Percentiles rank a stretch among this genome's conserved stretches.
Evolutionary conservation across 2,797 vertebrate species (phyloP).

Genomic region (Bucorvus abyssinicus): DNA sequence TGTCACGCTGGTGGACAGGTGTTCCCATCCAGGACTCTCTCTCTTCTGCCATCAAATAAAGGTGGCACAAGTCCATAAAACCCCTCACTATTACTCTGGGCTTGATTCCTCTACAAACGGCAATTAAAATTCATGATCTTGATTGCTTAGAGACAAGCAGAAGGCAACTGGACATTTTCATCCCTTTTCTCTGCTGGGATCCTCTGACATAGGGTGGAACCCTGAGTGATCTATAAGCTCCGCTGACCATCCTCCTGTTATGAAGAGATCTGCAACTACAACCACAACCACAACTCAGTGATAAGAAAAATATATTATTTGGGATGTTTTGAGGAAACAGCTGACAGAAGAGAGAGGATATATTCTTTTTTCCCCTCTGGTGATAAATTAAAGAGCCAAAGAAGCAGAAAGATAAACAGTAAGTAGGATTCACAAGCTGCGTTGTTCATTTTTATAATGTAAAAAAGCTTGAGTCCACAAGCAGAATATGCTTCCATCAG

Average conservation of each 20-base stretch:
- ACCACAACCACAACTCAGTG: background rate
- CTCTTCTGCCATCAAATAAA: background rate
- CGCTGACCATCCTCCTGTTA: background rate
- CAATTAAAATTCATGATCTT: background rate
- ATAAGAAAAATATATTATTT: background rate
- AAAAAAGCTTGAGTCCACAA: background rate
- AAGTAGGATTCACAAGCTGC: background rate
- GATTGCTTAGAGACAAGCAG: background rate
- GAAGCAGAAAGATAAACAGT: background rate
- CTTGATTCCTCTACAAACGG: background rate
- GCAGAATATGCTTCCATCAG: background rate
- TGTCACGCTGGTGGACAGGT: background rate
- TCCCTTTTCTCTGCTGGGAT: background rate
- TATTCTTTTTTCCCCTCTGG: rapidly evolving
- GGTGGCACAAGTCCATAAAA: rapidly evolving
- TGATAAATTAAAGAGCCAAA: background rate
- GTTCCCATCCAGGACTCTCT: background rate
- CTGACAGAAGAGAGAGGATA: background rate
- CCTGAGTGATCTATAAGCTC: background rate
- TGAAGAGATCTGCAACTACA: background rate
- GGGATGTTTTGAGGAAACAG: background rate
- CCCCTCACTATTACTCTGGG: background rate
- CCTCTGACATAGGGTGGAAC: background rate
- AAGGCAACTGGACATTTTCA: background rate
- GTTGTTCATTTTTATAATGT: background rate